These are phyloP conservation scores for Opisthocomus hoazin DNA, from an alignment of 2,113 vertebrate species.

Conservation along the genomic window DNA sequence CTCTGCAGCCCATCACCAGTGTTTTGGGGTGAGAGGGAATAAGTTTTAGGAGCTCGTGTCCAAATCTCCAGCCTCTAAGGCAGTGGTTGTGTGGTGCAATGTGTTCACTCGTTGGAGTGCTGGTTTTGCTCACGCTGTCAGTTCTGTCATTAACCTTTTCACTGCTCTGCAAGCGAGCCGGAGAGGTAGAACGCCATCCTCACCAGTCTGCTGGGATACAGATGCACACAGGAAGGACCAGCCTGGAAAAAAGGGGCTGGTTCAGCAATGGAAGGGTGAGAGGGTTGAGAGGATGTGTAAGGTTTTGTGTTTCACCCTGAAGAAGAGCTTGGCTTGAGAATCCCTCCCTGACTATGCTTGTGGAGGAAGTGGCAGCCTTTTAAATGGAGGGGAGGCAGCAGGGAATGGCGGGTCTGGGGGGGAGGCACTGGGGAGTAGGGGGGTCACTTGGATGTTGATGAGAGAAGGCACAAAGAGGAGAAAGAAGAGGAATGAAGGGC, in stretches of 20 bases:
- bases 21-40: background rate
- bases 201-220: rapidly evolving
- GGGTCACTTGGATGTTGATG: rapidly evolving
- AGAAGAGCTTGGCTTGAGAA: background rate
- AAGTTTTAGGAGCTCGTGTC: background rate
- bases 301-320: background rate
- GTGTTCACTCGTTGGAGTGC: background rate
- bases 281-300: background rate
- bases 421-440: background rate
- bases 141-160: background rate
- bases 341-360: background rate
- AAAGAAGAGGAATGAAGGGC: background rate
- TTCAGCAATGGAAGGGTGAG: background rate
- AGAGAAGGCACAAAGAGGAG: background rate
- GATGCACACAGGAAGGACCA: background rate
- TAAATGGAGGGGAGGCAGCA: background rate
- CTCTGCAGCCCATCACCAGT: background rate
- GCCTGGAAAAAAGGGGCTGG: background rate
- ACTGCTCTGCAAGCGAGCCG: background rate
- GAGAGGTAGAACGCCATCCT: background rate
- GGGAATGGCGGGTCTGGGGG: background rate
- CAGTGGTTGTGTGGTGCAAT: rapidly evolving
- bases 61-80: background rate
- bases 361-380: background rate
- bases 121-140: background rate